Percentiles rank a stretch among this genome's conserved stretches.
Evolutionary conservation across 2,797 vertebrate genomes (phyloP).

Genomic region (Enteromius viviparus): DNA sequence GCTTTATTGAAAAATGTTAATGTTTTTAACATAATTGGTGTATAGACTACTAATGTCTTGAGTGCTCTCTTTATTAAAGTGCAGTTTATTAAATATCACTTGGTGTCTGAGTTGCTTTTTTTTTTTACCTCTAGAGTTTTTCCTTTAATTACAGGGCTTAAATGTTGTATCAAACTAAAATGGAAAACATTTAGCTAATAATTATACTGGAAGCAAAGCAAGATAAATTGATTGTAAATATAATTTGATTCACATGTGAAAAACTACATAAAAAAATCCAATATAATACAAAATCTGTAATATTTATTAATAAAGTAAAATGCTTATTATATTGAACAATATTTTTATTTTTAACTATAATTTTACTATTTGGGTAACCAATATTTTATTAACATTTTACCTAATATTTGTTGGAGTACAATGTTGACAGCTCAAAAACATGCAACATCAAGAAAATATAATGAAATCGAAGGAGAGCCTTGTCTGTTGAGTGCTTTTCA

Average conservation of each 20-base stretch:
- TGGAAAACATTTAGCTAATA: not conserved
- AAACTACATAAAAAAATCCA: not conserved
- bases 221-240: not conserved
- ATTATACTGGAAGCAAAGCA: not conserved
- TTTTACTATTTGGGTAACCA: not conserved
- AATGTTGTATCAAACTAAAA: not conserved
- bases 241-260: not conserved
- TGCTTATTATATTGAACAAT: not conserved
- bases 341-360: not conserved
- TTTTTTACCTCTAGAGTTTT: not conserved
- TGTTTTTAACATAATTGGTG: slow-evolving; percentile 35
- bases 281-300: no score
- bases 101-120: not conserved
- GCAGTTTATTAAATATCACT: not conserved
- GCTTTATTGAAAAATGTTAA: slow-evolving; percentile 31
- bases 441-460: not conserved
- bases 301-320: not conserved
- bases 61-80: slow-evolving; percentile 60
- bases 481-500: not conserved
- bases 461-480: not conserved
- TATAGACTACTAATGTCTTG: slow-evolving; percentile 58
- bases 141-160: not conserved
- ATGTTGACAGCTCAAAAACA: not conserved
- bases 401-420: not conserved
- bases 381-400: not conserved